Evolutionary conservation across 2,888 invertebrate species (phyloP), one percentile per base, ranked within the genome.

Genomic region (Sarcophaga subvicina): DNA sequence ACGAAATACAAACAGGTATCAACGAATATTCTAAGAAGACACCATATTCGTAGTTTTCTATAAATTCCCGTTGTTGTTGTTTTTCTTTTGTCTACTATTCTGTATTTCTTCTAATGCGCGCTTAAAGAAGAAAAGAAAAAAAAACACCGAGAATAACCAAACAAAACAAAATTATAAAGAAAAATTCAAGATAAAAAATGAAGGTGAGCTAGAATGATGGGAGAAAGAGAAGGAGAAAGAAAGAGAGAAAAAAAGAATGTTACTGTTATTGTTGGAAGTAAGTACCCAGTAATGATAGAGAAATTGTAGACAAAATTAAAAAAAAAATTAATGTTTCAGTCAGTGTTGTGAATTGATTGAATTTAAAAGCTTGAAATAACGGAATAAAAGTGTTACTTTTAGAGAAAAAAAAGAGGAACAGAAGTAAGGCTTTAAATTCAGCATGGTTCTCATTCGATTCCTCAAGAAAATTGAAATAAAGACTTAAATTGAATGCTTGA

Each of bases 101-200:
- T 78, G 62, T 22, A 62, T 62, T 72, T 59, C 67, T 79, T 88
- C 89, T 88, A 88, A 86, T 88, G 80, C 72, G 87, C 79, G 75
- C 80, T 47, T 83, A 59, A 63, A 80, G 66, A 71, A n/a, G 54
- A 75, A 78, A 70, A 4, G 4, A 11, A 14, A 37, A 80, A 69
- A 73, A 27, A 59, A 60, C 67, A 67, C 60, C 22, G 64, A 49
- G 11, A 59, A 60, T 2, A 27, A 10, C 20, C 22, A 22, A 22
- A 25, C 10, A 73, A 63, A 54, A 69, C 77, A 63, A 66, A 27
- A 66, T 59, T 80, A 54, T 60, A 37, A 72, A 75, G 67, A 70
- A 60, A 60, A 72, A 82, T 67, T 60, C 73, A 83, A 82, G 79
- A 78, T 80, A 83, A 67, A 70, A 86, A 81, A 81, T 83, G 85